Conservation (phyloP, 2,113 vertebrate species). For the Pholis gunnellus region DNA sequence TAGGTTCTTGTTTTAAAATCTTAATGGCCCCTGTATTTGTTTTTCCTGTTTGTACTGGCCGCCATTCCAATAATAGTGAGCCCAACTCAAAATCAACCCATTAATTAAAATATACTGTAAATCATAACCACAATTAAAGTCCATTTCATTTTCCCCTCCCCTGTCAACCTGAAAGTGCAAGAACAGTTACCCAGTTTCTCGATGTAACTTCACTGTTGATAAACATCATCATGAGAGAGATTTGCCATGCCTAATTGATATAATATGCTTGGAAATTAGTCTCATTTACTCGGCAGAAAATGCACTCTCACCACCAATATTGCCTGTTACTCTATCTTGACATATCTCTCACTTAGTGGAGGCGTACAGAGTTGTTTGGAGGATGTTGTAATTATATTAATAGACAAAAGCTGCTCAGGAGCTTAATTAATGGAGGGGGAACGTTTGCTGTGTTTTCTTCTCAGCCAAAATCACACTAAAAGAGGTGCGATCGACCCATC, state of each 20-base stretch:
- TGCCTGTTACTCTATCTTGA: conserved; percentile 39
- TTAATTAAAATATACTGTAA: background rate
- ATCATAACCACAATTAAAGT: background rate
- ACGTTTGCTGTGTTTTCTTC: conserved; percentile 13
- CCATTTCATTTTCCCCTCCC: background rate
- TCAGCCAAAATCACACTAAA: conserved; percentile 13
- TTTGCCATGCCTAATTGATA: conserved; percentile 55
- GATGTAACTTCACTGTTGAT: conserved; percentile 20
- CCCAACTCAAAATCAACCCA: background rate
- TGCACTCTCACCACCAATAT: conserved; percentile 1
- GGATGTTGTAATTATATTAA: conserved; percentile 34
- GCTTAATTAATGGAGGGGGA: conserved; percentile 42
- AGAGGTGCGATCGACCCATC: conserved; percentile 20
- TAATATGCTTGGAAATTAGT: conserved; percentile 58
- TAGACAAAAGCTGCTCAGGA: conserved; percentile 40
- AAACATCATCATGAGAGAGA: conserved; percentile 44
- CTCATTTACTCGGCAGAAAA: conserved; percentile 56
- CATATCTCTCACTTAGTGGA: conserved; percentile 42
- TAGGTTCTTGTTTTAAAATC: background rate
- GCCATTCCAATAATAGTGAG: background rate
- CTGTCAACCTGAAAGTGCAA: background rate
- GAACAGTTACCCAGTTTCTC: background rate
- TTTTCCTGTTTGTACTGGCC: background rate
- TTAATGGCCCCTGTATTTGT: background rate
- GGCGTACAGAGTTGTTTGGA: conserved; percentile 30